A percentile compares a stretch with the other conserved stretches of the same genome.
These are phyloP conservation scores for Takifugu flavidus DNA, from an alignment of 2,113 vertebrate species.

Conservation along the genomic window DNA sequence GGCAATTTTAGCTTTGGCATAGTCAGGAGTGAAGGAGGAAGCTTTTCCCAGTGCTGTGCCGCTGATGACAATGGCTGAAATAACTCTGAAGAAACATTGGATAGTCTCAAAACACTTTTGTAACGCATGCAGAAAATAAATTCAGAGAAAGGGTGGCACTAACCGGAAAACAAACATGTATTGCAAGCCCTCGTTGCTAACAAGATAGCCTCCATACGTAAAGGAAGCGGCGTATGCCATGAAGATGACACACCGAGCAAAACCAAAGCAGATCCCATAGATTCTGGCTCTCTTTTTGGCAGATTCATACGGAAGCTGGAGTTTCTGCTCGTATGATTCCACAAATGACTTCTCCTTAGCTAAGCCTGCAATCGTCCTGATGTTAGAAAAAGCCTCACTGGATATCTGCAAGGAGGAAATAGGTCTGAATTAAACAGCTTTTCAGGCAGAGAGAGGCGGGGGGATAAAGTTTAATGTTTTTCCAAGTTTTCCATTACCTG, in stretches of 20 bases:
- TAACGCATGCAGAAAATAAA: neutral
- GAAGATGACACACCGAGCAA: conserved; percentile 74
- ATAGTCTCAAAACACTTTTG: neutral
- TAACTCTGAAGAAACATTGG: conserved; percentile 62
- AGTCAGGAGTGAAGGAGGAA: conserved; percentile 77
- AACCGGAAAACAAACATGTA: conserved; percentile 78
- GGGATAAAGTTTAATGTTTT: too few relatives aligned
- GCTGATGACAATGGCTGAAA: conserved; percentile 70
- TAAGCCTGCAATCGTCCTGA: conserved; percentile 77
- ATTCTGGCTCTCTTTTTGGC: conserved; percentile 71
- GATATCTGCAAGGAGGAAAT: conserved; percentile 63
- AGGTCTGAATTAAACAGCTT: neutral
- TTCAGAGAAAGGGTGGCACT: conserved; percentile 10
- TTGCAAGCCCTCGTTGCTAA: conserved; percentile 63
- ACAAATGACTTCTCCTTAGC: conserved; percentile 74
- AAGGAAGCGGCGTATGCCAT: conserved; percentile 76
- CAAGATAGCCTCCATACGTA: conserved; percentile 76
- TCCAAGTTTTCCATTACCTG: conserved; percentile 56
- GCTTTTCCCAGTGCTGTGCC: conserved; percentile 72
- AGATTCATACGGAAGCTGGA: conserved; percentile 63
- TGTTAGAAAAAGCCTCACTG: conserved; percentile 75
- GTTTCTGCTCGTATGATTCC: conserved; percentile 63
- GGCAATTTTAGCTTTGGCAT: conserved; percentile 77
- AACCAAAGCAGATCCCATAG: conserved; percentile 75
- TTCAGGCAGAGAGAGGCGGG: neutral